Percentiles rank a stretch among this genome's conserved stretches.
Evolutionary conservation across 2,888 invertebrate species (phyloP).

Genomic region (Drosophila yooni): DNA sequence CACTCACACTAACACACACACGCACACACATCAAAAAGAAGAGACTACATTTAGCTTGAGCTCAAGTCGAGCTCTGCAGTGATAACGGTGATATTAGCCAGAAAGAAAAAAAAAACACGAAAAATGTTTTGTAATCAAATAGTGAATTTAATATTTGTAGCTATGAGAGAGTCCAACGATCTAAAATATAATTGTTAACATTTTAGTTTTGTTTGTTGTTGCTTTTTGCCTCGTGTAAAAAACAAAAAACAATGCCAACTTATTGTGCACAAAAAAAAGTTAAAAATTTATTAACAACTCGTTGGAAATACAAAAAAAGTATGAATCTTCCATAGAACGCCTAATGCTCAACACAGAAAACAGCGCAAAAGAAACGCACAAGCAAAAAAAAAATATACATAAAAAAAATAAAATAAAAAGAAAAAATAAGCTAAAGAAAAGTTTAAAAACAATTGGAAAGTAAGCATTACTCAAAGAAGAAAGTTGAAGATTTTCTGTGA

Average conservation of each 20-base stretch:
- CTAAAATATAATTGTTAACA: constrained; percentile 61
- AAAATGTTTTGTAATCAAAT: constrained; percentile 67
- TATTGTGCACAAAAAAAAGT: constrained; percentile 56
- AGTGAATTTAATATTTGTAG: constrained; percentile 68
- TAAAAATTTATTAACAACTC: constrained; percentile 31
- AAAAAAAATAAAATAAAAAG: constrained; percentile 7
- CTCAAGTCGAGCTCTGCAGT: constrained; percentile 70
- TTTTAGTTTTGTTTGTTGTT: constrained; percentile 62
- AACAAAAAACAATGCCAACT: constrained; percentile 55
- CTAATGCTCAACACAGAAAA: constrained; percentile 67
- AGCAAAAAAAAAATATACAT: constrained; percentile 22
- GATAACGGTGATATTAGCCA: constrained; percentile 78
- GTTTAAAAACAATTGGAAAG: constrained; percentile 54
- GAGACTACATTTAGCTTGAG: constrained; percentile 73
- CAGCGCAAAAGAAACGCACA: constrained; percentile 41
- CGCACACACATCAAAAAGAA: constrained; percentile 27
- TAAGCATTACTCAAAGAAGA: constrained; percentile 73
- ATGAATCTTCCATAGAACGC: constrained; percentile 67
- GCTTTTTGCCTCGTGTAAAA: constrained; percentile 37
- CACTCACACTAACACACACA: constrained; percentile 11
- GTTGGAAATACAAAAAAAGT: constrained; percentile 34
- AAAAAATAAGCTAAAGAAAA: constrained; percentile 24
- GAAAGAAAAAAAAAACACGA: constrained; percentile 36
- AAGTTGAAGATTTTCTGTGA: constrained; percentile 80
- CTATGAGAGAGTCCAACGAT: constrained; percentile 63